Conservation (phyloP, 2,113 vertebrate genomes). For the Lampris megalopsis region DNA sequence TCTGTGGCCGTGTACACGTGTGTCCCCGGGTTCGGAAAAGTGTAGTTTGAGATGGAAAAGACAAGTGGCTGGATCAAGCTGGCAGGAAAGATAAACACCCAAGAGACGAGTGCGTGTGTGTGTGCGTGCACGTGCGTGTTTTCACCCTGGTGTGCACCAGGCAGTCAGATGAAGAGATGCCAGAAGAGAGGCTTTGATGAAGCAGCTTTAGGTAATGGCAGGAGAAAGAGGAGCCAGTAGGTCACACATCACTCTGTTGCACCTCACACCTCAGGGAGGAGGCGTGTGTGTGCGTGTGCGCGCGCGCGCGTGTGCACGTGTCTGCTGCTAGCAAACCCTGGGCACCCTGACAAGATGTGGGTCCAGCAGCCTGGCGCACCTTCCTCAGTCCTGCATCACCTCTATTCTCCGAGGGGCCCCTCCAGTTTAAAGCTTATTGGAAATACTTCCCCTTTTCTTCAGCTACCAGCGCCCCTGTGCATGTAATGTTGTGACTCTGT, state of each 20-base stretch:
- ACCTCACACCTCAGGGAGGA: constrained; percentile 39
- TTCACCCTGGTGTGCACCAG: background rate
- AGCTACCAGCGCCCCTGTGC: too few species aligned
- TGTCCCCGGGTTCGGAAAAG: constrained; percentile 36
- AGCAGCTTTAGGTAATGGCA: constrained; percentile 61
- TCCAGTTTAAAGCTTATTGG: too few species aligned
- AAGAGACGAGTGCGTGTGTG: constrained; percentile 15
- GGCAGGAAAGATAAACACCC: constrained; percentile 47
- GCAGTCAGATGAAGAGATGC: constrained; percentile 37
- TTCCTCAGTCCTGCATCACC: too few species aligned
- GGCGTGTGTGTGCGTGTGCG: constrained; percentile 16
- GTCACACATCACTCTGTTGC: constrained; percentile 68
- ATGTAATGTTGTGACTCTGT: too few species aligned
- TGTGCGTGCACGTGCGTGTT: constrained; percentile 6
- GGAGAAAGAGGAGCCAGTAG: constrained; percentile 48
- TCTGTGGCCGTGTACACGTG: background rate
- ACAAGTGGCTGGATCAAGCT: constrained; percentile 51
- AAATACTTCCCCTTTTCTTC: too few species aligned
- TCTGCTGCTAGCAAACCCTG: too few species aligned
- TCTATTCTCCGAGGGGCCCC: too few species aligned
- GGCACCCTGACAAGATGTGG: too few species aligned
- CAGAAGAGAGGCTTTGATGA: constrained; percentile 66
- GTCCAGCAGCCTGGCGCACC: too few species aligned
- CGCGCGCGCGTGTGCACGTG: background rate
- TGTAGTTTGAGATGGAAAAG: constrained; percentile 28